Conservation (phyloP, 1,140 invertebrate genomes). For the Atta cephalotes region DNA sequence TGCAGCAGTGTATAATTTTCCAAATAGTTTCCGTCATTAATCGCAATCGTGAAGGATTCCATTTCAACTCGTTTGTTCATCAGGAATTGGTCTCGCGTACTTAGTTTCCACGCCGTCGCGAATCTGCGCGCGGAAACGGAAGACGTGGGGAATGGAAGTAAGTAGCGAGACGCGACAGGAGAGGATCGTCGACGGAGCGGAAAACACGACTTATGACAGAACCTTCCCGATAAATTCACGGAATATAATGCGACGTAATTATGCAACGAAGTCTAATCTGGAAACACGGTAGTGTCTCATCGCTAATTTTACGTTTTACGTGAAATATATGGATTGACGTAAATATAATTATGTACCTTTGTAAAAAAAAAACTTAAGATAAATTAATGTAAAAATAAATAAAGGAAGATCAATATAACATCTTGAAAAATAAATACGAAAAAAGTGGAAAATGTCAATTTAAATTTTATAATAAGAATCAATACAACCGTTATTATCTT, state of each 20-base stretch:
- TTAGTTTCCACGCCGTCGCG: conserved; percentile 46
- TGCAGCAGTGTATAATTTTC: neutral
- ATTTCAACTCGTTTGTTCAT: conserved; percentile 41
- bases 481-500: neutral
- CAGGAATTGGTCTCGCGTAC: conserved; percentile 16
- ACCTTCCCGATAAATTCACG: conserved; percentile 12
- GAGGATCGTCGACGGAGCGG: conserved; percentile 28
- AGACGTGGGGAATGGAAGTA: conserved; percentile 16
- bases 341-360: neutral
- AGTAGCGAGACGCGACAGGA: conserved; percentile 26
- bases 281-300: too few species aligned
- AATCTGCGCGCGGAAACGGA: conserved; percentile 50
- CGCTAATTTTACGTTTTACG: neutral
- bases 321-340: neutral
- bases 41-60: conserved; percentile 27
- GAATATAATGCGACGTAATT: conserved; percentile 20
- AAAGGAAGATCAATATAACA: neutral
- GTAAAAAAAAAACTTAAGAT: neutral
- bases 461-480: neutral
- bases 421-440: neutral
- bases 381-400: neutral
- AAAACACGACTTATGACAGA: conserved; percentile 46
- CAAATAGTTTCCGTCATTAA: conserved; percentile 34
- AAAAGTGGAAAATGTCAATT: neutral
- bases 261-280: neutral